Percentiles rank a stretch among this genome's conserved stretches.
Conservation (phyloP, 1,140 invertebrate species). For the Drosophila kanapiae region DNA sequence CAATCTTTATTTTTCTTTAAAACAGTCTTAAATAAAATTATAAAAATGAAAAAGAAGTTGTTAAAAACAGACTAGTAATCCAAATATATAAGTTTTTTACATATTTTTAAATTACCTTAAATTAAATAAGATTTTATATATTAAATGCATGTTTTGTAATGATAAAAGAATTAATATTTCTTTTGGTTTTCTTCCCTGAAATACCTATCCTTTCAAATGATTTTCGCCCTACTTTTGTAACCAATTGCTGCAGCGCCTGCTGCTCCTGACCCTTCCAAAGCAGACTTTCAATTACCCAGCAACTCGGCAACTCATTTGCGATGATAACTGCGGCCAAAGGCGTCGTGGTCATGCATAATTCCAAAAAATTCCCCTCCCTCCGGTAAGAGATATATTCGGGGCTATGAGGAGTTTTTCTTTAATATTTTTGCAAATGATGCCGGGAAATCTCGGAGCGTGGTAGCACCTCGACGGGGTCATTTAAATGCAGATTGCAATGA, state of each 20-base stretch:
- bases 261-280: background rate
- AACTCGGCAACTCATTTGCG: constrained; percentile 52
- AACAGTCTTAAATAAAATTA: no score
- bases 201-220: background rate
- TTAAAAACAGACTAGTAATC: no score
- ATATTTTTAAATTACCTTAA: no score
- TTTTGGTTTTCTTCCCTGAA: no score
- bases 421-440: constrained; percentile 76
- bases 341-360: constrained; percentile 45
- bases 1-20: no score
- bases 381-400: constrained; percentile 16
- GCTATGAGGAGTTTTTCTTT: constrained; percentile 27
- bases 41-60: no score
- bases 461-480: constrained; percentile 65
- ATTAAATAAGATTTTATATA: no score
- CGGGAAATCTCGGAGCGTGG: constrained; percentile 59
- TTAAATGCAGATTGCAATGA: constrained; percentile 82
- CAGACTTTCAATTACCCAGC: constrained; percentile 58
- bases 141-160: background rate
- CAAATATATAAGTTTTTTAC: no score
- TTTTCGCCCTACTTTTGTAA: background rate
- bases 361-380: background rate
- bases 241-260: background rate
- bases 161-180: no score
- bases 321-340: constrained; percentile 15